Evolutionary conservation across 2,797 vertebrate species (phyloP), one percentile per base, ranked within the genome.

Genomic region (Spondyliosoma cantharus): DNA sequence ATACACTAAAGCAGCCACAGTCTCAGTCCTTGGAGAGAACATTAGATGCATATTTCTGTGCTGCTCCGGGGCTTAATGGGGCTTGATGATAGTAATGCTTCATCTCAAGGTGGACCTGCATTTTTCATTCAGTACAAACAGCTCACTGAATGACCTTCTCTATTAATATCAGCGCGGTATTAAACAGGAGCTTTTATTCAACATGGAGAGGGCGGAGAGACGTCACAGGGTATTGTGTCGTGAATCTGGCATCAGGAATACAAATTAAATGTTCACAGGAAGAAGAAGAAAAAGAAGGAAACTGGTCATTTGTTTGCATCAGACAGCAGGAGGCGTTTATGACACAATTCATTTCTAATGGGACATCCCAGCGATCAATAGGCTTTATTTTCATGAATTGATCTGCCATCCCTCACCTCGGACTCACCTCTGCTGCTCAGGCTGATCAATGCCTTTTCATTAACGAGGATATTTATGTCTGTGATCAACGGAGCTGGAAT

Each of bases 81-180:
- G 79, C 88, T 71, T 84, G 84, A 80, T 89, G 68, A 83, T 6
- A 60, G 57, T 6, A 43, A 88, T 81, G 61, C 82, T 85, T 86
- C 81, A 91, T 87, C 71, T 89, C 76, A 89, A 85, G 81, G 79
- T 87, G 80, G 62, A 67, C 43, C 62, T 67, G 72, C 59, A 66
- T 76, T 61, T 76, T 82, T 73, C 70, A 83, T 60, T 45, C 49
- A 19, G 54, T 20, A 56, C 75, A 82, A 90, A 82, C 68, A 78
- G 56, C 37, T 48, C 16, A 1, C n/a, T 54, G 61, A 7, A 1
- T 65, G 86, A 84, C 84, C 86, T 89, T 84, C 78, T 74, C 65
- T 46, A 45, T 62, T 78, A 65, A 82, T 60, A 78, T 60, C 68
- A 29, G 12, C 52, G 6, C 61, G 1, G 7, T 27, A 25, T 70